Base-by-base conservation (phyloP, 2,113 vertebrate genomes). In the Albula goreensis region DNA sequence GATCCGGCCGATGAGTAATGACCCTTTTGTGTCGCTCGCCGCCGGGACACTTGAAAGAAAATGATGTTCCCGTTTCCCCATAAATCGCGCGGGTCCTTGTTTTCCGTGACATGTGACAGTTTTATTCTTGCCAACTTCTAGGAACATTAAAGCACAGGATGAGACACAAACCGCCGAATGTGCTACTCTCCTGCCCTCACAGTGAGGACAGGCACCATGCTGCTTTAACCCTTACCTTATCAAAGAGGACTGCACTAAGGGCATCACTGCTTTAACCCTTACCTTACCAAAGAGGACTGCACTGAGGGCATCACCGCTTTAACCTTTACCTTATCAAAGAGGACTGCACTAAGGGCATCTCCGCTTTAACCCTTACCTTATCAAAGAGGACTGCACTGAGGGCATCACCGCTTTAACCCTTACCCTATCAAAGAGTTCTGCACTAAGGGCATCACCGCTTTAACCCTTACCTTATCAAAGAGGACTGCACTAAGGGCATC, bases 1-100 rank as follows among this genome's bases (percentile, higher is more conserved):
- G 50, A 25, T 49, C 22, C 31, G 81, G 74, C 53, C 63, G 31
- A 88, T 89, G 87, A 91, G 88, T 89, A 88, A 90, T 88, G 83
- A 83, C 84, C 77, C 60, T 57, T 87, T 51, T 86, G 51, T 88
- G 87, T 84, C 50, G 50, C 79, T 82, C 84, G 66, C 70, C 78
- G 87, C 77, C 85, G 82, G 80, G 84, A 56, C 87, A 84, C 82
- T 88, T 88, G 82, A 91, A 89, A 87, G 53, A 89, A 88, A 88
- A 89, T 86, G n/a, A 82, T 88, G 82, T 89, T 90, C 81, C 87
- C 53, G 17, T 81, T 85, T 85, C 81, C 31, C 84, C 78, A 87
- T 87, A 89, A 89, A 87, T 87, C 79, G 22, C 50, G 17, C 19
- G 15, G 77, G 84, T 86, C 81, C 81, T 82, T 88, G 84, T 83